Evolutionary conservation across 2,113 vertebrate genomes (phyloP).

Genomic region (Bubo blakistoni): DNA sequence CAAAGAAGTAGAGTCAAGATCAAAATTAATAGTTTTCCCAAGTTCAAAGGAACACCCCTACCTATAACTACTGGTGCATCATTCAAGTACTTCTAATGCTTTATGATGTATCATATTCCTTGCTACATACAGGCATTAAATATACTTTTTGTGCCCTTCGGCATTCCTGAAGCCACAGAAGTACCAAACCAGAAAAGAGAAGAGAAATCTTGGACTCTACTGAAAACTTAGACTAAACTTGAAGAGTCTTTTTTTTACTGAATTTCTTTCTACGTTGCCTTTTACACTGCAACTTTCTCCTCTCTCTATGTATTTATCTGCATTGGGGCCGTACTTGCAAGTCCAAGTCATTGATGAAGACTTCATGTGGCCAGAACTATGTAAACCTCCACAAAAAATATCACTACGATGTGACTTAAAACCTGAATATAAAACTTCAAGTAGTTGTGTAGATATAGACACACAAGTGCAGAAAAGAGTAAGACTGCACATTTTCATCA

Average conservation of each 20-base stretch:
- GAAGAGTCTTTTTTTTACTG: background rate
- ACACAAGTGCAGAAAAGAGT: background rate
- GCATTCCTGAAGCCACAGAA: background rate
- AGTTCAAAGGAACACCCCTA: background rate
- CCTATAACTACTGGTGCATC: background rate
- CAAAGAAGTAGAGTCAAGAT: background rate
- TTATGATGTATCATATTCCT: background rate
- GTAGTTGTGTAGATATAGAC: background rate
- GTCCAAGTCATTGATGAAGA: background rate
- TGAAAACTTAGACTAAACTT: background rate
- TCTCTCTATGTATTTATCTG: background rate
- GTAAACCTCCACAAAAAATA: background rate
- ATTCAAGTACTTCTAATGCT: background rate
- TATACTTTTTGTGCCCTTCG: background rate
- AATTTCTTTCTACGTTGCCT: background rate
- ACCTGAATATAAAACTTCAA: background rate
- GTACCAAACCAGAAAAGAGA: background rate
- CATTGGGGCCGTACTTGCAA: background rate
- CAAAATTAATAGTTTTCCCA: background rate
- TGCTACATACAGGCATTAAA: background rate
- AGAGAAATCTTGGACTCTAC: background rate
- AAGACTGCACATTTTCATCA: background rate
- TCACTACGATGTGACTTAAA: background rate
- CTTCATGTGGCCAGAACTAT: background rate
- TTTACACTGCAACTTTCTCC: background rate